Percentiles rank a stretch among this genome's conserved stretches.
These are phyloP conservation scores for Plagodis dolabraria DNA, from an alignment of 2,888 invertebrate genomes.

Conservation along the genomic window DNA sequence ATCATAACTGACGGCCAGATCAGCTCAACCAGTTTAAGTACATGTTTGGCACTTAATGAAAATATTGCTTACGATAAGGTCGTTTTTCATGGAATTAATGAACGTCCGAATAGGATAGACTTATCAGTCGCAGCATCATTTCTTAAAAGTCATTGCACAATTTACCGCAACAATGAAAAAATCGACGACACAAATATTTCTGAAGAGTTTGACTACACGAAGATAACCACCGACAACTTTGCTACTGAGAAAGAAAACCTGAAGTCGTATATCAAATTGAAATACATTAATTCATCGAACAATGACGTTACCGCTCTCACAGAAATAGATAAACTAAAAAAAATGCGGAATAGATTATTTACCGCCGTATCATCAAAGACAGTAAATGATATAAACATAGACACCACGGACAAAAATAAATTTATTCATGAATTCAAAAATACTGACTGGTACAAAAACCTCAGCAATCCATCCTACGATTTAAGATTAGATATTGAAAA, in stretches of 20 bases:
- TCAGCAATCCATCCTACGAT: too few relatives aligned
- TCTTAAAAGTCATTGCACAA: conserved; percentile 42
- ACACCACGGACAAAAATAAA: too few relatives aligned
- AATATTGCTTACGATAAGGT: conserved; percentile 47
- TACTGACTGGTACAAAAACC: too few relatives aligned
- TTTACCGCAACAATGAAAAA: conserved; percentile 45
- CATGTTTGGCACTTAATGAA: conserved; percentile 40
- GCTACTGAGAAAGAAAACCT: conserved; percentile 41
- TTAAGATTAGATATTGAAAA: too few relatives aligned
- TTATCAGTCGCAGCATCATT: conserved; percentile 48
- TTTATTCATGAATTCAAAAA: too few relatives aligned
- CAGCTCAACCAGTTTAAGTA: background rate
- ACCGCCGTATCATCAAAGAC: too few relatives aligned
- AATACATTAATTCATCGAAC: conserved; percentile 41
- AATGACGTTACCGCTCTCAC: conserved; percentile 34
- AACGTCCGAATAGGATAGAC: conserved; percentile 25
- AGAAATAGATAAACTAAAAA: conserved; percentile 51
- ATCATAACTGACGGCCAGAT: conserved; percentile 51
- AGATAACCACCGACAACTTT: conserved; percentile 47
- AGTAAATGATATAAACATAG: too few relatives aligned
- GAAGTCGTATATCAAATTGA: conserved; percentile 52
- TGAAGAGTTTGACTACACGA: conserved; percentile 47
- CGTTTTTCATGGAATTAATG: conserved; percentile 45
- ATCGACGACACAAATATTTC: conserved; percentile 45
- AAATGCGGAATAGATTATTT: conserved; percentile 42